Evolutionary conservation across 1,140 invertebrate genomes (phyloP).

Genomic region (Wasmannia auropunctata): DNA sequence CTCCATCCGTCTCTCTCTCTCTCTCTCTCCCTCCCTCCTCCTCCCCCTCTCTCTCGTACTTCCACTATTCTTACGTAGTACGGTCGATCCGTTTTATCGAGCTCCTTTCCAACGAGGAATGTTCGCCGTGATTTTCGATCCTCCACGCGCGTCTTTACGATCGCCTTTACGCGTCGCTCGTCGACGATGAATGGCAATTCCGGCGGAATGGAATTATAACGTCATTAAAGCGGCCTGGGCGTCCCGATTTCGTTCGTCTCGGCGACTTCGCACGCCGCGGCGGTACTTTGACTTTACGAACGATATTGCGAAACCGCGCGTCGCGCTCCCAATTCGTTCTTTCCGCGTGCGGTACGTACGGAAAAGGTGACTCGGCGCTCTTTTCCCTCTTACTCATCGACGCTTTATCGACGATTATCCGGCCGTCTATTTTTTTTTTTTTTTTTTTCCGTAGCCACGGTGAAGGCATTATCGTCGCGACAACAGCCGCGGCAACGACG

Average conservation of each 20-base stretch:
- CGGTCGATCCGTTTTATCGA: constrained; percentile 62
- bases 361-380: constrained; percentile 27
- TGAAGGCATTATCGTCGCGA: constrained; percentile 60
- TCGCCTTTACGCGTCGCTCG: constrained; percentile 61
- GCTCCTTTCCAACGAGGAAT: constrained; percentile 36
- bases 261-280: constrained; percentile 24
- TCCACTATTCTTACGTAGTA: constrained; percentile 51
- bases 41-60: background rate
- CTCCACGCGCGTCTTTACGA: constrained; percentile 58
- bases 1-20: background rate
- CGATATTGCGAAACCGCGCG: constrained; percentile 13
- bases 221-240: constrained; percentile 43
- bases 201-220: constrained; percentile 63
- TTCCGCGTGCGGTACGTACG: background rate
- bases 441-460: constrained; percentile 46
- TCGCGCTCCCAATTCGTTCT: constrained; percentile 16
- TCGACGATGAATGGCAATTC: constrained; percentile 68
- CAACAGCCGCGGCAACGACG: constrained; percentile 41
- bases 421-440: constrained; percentile 32
- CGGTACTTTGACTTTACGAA: constrained; percentile 17
- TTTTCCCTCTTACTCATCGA: constrained; percentile 2
- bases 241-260: constrained; percentile 62
- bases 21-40: background rate
- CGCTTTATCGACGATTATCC: constrained; percentile 71
- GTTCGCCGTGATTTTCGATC: constrained; percentile 66